Base-by-base conservation (phyloP, 2,888 invertebrate genomes). In the Synergus umbraculus region DNA sequence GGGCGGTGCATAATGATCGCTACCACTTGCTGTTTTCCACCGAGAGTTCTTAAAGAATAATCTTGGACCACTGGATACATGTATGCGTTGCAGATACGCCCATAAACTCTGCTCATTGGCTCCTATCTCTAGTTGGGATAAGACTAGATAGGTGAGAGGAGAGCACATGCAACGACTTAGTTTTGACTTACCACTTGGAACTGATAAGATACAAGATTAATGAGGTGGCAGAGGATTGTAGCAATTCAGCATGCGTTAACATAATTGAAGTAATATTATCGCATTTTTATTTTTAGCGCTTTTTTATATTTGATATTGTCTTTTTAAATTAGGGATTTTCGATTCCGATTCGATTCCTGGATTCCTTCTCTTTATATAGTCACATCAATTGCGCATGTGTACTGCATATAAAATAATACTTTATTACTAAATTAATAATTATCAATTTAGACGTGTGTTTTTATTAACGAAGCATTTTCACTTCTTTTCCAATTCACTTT, bases 1-100 rank as follows among this genome's bases (percentile, higher is more conserved):
- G 86, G 88, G 89, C 86, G 89, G 86, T 83, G 83, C 85, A 87
- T 87, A 85, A 66, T 66, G 66, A 66, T 66, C 12, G 85, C 86
- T 86, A 85, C 84, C 79, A 82, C 78, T 60, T 81, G 81, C 80
- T 64, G 67, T 78, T 82, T 82, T 79, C 63, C 77, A 54, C 46
- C 43, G 69, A 64, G 9, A 66, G 43, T 8, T 43, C n/a, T 41
- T 41, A 29, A 37, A 9, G 65, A 65, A 65, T 43, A 41, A 65
- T 29, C 60, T 9, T 43, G 43, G 43, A 9, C 66, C 43, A 66
- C 43, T 66, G 46, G 44, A 49, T 67, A 66, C 49, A 49, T 37
- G 76, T 46, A 78, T 73, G 64, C 49, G 15, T 76, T 77, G 66
- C 18, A 58, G 43, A 73, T 78, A 79, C 81, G 81, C 67, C 79